These are phyloP conservation scores for Elephas maximus DNA, from an alignment of 2,113 vertebrate species.

Conservation along the genomic window DNA sequence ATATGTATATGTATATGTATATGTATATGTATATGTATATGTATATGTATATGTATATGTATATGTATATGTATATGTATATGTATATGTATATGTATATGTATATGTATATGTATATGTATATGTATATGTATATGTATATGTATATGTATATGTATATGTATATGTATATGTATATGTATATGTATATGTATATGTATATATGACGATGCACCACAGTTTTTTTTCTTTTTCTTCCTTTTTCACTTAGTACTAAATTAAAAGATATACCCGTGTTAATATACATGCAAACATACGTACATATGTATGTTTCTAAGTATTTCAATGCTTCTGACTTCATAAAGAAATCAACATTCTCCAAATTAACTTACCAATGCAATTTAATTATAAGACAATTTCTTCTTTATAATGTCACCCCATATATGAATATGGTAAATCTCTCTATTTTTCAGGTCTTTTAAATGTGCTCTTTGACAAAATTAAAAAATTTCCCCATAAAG, in stretches of 20 bases:
- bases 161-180: no score
- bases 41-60: no score
- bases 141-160: no score
- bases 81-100: not conserved
- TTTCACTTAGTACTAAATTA: not conserved
- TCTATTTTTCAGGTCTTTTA: not conserved
- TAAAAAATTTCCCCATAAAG: not conserved
- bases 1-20: no score
- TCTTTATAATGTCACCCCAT: not conserved
- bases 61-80: not conserved
- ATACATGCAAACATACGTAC: not conserved
- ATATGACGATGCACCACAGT: not conserved
- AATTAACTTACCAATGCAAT: not conserved
- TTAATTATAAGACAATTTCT: constrained; percentile 19
- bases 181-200: no score
- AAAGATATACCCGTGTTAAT: not conserved
- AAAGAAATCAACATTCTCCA: constrained; percentile 11
- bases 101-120: no score
- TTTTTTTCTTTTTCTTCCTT: not conserved
- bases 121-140: no score
- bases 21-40: not conserved
- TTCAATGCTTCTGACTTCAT: constrained; percentile 25
- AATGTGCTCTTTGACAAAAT: not conserved
- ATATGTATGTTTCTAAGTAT: not conserved
- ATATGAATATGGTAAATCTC: not conserved